These are phyloP conservation scores for Cyclargus thomasi DNA, from an alignment of 1,140 invertebrate genomes.

Conservation along the genomic window DNA sequence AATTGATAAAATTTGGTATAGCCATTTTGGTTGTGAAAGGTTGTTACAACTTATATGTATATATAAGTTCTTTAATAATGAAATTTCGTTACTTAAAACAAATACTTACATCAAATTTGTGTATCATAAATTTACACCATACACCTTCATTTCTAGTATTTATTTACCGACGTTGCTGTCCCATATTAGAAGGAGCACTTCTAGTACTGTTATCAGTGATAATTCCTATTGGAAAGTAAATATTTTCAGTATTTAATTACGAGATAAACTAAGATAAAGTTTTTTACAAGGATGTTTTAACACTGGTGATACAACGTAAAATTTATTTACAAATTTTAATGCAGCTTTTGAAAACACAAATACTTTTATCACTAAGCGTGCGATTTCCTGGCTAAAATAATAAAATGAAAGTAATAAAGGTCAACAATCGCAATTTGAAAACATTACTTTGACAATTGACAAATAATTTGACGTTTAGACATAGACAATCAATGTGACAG, in stretches of 20 bases:
- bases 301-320: not conserved
- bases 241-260: conserved; percentile 15
- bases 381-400: not conserved
- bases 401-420: conserved; percentile 5
- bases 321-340: not conserved
- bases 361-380: not conserved
- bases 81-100: no score
- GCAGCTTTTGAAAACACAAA: not conserved
- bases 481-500: no score
- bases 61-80: no score
- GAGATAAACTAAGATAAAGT: conserved; percentile 3
- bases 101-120: conserved; percentile 6
- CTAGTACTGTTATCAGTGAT: conserved; percentile 23
- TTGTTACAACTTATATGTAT: no score
- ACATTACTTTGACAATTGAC: not conserved
- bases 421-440: not conserved
- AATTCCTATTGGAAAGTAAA: conserved; percentile 29
- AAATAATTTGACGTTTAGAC: not conserved
- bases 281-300: not conserved
- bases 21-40: no score
- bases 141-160: conserved; percentile 22
- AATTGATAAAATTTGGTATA: no score
- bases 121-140: conserved; percentile 13
- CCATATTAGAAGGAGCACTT: conserved; percentile 22
- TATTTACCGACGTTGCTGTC: conserved; percentile 17